phyloP scores from a whole-genome alignment of 2,113 vertebrate genomes.

The Oreochromis tanganicae region DNA sequence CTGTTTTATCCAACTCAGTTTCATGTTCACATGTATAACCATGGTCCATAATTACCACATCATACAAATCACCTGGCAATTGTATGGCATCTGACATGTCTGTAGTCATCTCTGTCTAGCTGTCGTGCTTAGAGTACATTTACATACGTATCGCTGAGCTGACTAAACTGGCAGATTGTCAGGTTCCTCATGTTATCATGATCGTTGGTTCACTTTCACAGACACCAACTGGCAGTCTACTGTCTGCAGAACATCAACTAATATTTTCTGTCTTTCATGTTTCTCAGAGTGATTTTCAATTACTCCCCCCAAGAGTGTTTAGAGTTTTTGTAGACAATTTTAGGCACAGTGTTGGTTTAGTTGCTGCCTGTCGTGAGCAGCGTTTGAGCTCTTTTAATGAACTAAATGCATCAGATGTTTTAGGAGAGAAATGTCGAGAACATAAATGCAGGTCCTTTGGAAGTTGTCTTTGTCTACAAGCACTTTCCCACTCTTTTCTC shows the following conservation, averaged over 20 bases:
- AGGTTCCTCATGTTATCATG: neutral
- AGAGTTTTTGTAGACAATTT: neutral
- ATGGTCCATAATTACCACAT: neutral
- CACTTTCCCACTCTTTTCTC: neutral
- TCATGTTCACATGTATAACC: neutral
- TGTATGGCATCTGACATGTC: neutral
- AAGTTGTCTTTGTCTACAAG: neutral
- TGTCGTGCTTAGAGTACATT: neutral
- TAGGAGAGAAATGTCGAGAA: neutral
- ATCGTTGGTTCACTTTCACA: neutral
- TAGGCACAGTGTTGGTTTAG: neutral
- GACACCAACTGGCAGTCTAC: neutral
- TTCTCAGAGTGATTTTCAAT: neutral
- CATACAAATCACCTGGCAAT: neutral
- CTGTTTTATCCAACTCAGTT: neutral
- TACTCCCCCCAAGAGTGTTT: neutral
- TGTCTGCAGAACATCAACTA: neutral
- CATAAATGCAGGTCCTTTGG: neutral
- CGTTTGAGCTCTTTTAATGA: neutral
- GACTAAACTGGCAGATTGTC: neutral
- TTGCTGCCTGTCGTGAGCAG: neutral
- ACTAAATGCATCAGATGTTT: neutral
- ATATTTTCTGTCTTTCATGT: neutral
- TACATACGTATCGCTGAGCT: neutral
- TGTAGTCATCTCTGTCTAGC: neutral